These are phyloP conservation scores for Morpho deidamia DNA, from an alignment of 2,888 invertebrate species.

Conservation along the genomic window DNA sequence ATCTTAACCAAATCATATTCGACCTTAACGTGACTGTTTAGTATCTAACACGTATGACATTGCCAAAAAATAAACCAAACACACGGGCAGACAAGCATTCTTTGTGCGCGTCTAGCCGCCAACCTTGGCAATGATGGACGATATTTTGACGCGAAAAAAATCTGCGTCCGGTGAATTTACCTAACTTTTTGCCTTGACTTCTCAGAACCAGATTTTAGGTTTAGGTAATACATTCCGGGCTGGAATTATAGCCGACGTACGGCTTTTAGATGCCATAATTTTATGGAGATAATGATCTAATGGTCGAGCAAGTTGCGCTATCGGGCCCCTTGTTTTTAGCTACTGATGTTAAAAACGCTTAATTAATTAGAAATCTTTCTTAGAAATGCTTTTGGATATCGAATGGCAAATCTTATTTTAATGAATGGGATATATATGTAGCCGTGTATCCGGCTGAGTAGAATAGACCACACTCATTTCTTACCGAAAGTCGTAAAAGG, in stretches of 20 bases:
- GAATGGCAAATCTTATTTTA: background rate
- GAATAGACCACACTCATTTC: too few species aligned
- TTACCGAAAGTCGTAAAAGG: too few species aligned
- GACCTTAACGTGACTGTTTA: slow-evolving; percentile 68
- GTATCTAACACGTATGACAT: slow-evolving; percentile 63
- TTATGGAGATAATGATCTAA: slow-evolving; percentile 58
- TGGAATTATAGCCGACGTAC: slow-evolving; percentile 55
- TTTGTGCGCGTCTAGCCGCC: slow-evolving; percentile 69
- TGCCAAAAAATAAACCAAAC: slow-evolving; percentile 63
- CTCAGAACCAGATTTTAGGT: slow-evolving; percentile 59
- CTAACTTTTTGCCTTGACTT: slow-evolving; percentile 68
- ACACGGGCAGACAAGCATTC: slow-evolving; percentile 63
- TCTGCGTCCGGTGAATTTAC: slow-evolving; percentile 70
- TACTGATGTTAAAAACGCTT: slow-evolving; percentile 23
- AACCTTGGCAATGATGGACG: slow-evolving; percentile 72
- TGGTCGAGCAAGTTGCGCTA: slow-evolving; percentile 34
- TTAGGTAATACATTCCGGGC: slow-evolving; percentile 60
- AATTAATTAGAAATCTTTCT: slow-evolving; percentile 28
- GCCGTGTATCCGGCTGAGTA: too few species aligned
- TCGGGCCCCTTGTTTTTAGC: slow-evolving; percentile 22
- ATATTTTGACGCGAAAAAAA: slow-evolving; percentile 66
- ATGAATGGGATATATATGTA: background rate
- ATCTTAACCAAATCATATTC: slow-evolving; percentile 50
- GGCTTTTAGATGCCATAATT: slow-evolving; percentile 64
- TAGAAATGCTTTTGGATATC: slow-evolving; percentile 14